phyloP scores from a whole-genome alignment of 2,888 invertebrate genomes.

The Melanostoma mellinum region DNA sequence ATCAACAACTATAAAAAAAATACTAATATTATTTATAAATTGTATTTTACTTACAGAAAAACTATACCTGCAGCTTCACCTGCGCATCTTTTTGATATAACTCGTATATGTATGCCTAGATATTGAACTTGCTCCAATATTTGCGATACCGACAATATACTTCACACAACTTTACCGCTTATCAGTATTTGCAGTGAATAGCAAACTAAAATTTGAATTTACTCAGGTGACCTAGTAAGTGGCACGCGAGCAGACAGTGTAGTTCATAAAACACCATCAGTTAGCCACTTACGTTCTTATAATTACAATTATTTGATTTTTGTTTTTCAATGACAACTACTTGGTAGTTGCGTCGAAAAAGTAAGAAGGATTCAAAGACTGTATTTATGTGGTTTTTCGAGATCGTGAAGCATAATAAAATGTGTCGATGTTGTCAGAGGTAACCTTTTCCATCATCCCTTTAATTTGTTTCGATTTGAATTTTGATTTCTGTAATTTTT shows the following conservation, averaged over 20 bases:
- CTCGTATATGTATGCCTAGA: too few relatives aligned
- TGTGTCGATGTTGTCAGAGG: slow-evolving; percentile 82
- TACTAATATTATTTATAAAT: too few relatives aligned
- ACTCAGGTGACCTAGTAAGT: slow-evolving; percentile 63
- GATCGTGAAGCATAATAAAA: slow-evolving; percentile 73
- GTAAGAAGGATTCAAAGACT: slow-evolving; percentile 16
- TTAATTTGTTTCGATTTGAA: slow-evolving; percentile 55
- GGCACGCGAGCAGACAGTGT: slow-evolving; percentile 56
- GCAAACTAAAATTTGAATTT: slow-evolving; percentile 59
- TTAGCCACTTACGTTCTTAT: slow-evolving; percentile 44
- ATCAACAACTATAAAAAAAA: too few relatives aligned
- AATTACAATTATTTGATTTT: slow-evolving; percentile 42
- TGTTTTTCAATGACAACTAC: neutral
- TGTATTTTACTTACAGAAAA: too few relatives aligned
- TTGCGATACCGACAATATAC: slow-evolving; percentile 41
- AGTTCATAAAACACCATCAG: slow-evolving; percentile 23
- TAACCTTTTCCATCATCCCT: slow-evolving; percentile 74
- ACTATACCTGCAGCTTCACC: too few relatives aligned
- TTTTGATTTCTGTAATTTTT: slow-evolving; percentile 61
- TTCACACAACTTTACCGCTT: slow-evolving; percentile 44
- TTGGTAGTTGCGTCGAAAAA: slow-evolving; percentile 10
- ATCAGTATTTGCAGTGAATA: slow-evolving; percentile 56
- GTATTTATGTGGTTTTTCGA: slow-evolving; percentile 24
- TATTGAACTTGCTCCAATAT: neutral
- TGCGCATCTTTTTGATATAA: too few relatives aligned